Evolutionary conservation across 2,113 vertebrate genomes (phyloP).

Genomic region (Cebus imitator): DNA sequence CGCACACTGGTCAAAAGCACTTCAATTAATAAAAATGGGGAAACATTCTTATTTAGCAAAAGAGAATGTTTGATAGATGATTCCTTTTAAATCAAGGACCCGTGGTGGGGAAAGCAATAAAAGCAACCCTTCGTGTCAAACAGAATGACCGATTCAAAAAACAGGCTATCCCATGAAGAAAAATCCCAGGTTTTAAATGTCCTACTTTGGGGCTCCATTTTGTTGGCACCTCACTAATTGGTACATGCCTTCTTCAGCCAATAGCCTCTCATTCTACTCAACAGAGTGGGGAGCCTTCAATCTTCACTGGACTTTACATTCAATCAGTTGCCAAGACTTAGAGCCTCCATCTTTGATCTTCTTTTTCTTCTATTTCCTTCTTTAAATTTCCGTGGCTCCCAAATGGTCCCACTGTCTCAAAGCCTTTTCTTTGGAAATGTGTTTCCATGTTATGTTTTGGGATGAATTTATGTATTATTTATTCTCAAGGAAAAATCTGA

Average conservation of each 20-base stretch:
- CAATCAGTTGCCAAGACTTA: neutral
- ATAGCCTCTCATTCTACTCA: neutral
- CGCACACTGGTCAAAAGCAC: neutral
- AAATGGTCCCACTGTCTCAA: neutral
- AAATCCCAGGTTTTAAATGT: neutral
- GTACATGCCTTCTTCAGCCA: neutral
- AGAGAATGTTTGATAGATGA: neutral
- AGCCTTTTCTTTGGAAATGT: neutral
- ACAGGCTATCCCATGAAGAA: neutral
- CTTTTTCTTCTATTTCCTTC: neutral
- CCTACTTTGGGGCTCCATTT: neutral
- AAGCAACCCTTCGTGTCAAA: neutral
- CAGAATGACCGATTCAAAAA: slow-evolving; percentile 19
- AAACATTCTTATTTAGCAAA: neutral
- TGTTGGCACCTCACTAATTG: neutral
- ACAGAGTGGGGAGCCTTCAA: neutral
- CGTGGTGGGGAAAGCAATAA: neutral
- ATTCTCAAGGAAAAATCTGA: neutral
- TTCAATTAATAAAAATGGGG: neutral
- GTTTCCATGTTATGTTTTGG: neutral
- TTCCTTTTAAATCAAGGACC: slow-evolving; percentile 31
- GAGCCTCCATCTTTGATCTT: neutral
- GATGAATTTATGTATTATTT: slow-evolving; percentile 21
- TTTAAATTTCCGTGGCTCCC: neutral
- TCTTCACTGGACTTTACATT: neutral